Conservation (phyloP, 2,888 invertebrate genomes). For the Dexiosoma caninum region DNA sequence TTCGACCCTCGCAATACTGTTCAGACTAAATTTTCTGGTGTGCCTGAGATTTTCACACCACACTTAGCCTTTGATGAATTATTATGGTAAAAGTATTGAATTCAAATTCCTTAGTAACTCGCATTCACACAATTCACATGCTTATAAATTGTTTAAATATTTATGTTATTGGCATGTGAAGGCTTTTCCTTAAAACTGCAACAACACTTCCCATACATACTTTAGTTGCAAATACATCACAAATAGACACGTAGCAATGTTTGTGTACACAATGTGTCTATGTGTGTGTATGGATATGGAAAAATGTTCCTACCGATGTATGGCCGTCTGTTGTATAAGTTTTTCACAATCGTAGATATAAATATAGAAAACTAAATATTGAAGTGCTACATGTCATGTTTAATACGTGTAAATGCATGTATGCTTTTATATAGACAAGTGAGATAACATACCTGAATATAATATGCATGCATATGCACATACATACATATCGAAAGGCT, state of each 20-base stretch:
- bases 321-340: neutral
- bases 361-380: constrained; percentile 38
- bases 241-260: neutral
- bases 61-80: constrained; percentile 10
- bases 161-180: constrained; percentile 61
- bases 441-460: too few species aligned
- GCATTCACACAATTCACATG: constrained; percentile 44
- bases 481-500: too few species aligned
- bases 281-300: neutral
- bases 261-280: neutral
- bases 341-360: neutral
- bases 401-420: constrained; percentile 53
- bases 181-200: constrained; percentile 35
- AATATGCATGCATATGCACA: too few species aligned
- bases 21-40: neutral
- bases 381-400: constrained; percentile 54
- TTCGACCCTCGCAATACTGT: too few species aligned
- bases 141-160: constrained; percentile 63
- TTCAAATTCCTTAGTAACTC: neutral
- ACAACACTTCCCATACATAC: neutral
- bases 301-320: neutral
- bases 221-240: constrained; percentile 14
- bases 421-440: constrained; percentile 7
- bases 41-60: neutral
- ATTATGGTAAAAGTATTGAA: neutral